phyloP scores from a whole-genome alignment of 2,888 invertebrate species.

The Salpingus planirostris region DNA sequence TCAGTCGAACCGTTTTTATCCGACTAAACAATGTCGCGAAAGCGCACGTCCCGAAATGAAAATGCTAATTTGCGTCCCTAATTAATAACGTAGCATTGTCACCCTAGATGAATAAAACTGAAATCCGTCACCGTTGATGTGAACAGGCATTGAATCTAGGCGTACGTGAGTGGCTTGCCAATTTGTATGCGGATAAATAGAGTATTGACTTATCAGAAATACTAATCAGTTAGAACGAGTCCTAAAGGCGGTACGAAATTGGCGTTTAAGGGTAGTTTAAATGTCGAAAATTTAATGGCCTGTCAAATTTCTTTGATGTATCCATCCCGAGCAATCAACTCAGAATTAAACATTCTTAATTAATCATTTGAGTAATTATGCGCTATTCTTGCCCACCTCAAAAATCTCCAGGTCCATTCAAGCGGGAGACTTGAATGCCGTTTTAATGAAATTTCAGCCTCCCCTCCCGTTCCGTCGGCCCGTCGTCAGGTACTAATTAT shows the following conservation, averaged over 20 bases:
- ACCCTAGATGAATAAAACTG: slow-evolving; percentile 7
- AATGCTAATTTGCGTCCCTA: too few species aligned
- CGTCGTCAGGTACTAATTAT: slow-evolving; percentile 11
- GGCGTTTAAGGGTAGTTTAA: slow-evolving; percentile 9
- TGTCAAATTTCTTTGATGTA: slow-evolving; percentile 13
- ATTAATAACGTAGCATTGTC: slow-evolving; percentile 6
- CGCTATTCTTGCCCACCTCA: slow-evolving; percentile 8
- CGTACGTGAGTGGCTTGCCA: slow-evolving; percentile 9
- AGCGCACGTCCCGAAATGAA: too few species aligned
- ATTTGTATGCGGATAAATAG: slow-evolving; percentile 13
- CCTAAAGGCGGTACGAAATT: slow-evolving; percentile 11
- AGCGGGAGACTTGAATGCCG: too few species aligned
- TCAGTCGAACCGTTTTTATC: too few species aligned
- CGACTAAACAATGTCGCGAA: too few species aligned
- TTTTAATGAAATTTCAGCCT: too few species aligned
- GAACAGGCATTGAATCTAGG: slow-evolving; percentile 7
- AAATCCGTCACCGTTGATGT: slow-evolving; percentile 10
- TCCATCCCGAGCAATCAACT: slow-evolving; percentile 8
- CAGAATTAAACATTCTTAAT: slow-evolving; percentile 11
- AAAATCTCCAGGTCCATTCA: slow-evolving; percentile 5
- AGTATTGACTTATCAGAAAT: slow-evolving; percentile 13
- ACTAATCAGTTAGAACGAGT: slow-evolving; percentile 15
- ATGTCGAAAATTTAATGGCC: slow-evolving; percentile 12
- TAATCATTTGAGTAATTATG: slow-evolving; percentile 12
- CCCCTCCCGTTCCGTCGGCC: too few species aligned